Percentiles rank a stretch among this genome's conserved stretches.
Conservation (phyloP, 2,888 invertebrate genomes). For the Plagiodera versicolora region DNA sequence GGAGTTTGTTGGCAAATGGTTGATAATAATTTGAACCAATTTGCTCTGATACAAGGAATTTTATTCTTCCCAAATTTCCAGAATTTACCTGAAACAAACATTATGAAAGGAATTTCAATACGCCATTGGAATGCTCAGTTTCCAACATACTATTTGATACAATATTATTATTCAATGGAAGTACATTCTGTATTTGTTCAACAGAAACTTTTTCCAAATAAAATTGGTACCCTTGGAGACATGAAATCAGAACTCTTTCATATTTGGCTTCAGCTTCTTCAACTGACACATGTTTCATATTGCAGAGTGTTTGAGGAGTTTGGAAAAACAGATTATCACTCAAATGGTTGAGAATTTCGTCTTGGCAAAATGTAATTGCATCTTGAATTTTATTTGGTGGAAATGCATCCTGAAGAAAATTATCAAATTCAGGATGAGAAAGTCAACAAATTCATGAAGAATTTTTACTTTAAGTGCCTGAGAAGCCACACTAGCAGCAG, state of each 20-base stretch:
- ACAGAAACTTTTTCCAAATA: slow-evolving; percentile 62
- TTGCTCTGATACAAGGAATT: slow-evolving; percentile 57
- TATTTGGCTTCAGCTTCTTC: slow-evolving; percentile 74
- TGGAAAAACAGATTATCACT: slow-evolving; percentile 69
- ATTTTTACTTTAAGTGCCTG: slow-evolving; percentile 63
- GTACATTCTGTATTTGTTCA: slow-evolving; percentile 58
- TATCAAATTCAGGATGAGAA: too few species aligned
- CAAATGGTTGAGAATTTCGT: slow-evolving; percentile 76
- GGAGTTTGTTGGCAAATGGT: slow-evolving; percentile 63
- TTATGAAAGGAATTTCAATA: not conserved
- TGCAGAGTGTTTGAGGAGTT: slow-evolving; percentile 59
- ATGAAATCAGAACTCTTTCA: slow-evolving; percentile 65
- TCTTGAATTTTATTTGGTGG: slow-evolving; percentile 75
- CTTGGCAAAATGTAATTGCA: slow-evolving; percentile 80
- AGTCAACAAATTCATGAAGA: too few species aligned
- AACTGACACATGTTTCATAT: slow-evolving; percentile 58
- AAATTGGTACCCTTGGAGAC: slow-evolving; percentile 66
- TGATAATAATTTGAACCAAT: slow-evolving; percentile 71
- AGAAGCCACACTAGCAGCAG: slow-evolving; percentile 74
- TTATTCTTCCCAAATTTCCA: slow-evolving; percentile 71
- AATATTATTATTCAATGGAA: slow-evolving; percentile 47
- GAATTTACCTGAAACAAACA: slow-evolving; percentile 55
- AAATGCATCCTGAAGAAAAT: slow-evolving; percentile 68
- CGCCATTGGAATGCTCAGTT: not conserved
- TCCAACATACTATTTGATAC: slow-evolving; percentile 51